phyloP scores from a whole-genome alignment of 2,113 vertebrate species.

The Geococcyx californianus region DNA sequence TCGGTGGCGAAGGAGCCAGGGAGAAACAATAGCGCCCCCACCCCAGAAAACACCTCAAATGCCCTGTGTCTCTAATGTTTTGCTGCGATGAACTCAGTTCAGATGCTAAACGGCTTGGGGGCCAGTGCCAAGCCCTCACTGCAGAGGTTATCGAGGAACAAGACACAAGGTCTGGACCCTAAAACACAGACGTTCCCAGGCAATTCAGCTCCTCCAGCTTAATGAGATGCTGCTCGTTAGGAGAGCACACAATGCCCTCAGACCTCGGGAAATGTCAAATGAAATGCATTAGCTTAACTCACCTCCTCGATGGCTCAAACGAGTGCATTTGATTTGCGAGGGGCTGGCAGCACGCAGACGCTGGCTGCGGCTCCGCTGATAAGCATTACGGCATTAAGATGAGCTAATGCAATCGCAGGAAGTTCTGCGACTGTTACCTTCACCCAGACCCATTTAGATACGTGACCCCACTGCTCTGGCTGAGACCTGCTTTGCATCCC shows the following conservation, averaged over 20 bases:
- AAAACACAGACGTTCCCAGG: not conserved
- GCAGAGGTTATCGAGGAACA: not conserved
- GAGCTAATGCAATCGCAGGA: not conserved
- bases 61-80: not conserved
- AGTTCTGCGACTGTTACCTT: not conserved
- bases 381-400: not conserved
- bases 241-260: not conserved
- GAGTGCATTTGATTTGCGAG: not conserved
- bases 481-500: not conserved
- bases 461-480: rapidly evolving
- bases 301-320: not conserved
- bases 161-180: not conserved
- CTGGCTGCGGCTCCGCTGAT: not conserved
- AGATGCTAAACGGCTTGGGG: not conserved
- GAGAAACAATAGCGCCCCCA: not conserved
- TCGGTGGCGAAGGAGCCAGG: not conserved
- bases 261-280: not conserved
- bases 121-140: too few relatives aligned
- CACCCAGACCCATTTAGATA: not conserved
- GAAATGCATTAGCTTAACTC: not conserved
- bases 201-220: not conserved
- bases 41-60: rapidly evolving
- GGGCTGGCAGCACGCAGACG: not conserved
- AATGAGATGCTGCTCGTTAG: not conserved
- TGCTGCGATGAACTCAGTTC: not conserved